A percentile compares a stretch with the other conserved stretches of the same genome.
phyloP scores from a whole-genome alignment of 64 coral and sea anemone genomes.

The Montipora cactus region DNA sequence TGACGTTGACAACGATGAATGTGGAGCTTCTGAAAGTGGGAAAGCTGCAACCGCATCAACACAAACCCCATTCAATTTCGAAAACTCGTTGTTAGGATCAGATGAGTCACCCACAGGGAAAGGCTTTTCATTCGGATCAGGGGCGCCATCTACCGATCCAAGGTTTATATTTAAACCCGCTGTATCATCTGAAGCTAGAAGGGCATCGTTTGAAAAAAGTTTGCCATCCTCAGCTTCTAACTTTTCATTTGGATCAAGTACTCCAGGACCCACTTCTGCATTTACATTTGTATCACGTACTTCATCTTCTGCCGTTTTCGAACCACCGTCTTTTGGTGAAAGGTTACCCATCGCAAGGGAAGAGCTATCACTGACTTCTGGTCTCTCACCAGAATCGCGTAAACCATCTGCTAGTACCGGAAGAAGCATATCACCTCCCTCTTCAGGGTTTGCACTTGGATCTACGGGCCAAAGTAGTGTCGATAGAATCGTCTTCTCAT shows the following conservation, averaged over 20 bases:
- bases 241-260: too few species aligned
- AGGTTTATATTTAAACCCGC: background rate
- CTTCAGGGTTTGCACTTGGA: background rate
- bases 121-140: background rate
- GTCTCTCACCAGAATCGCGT: too few species aligned
- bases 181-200: background rate
- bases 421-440: background rate
- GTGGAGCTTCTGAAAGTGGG: conserved; percentile 37
- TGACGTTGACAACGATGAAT: background rate
- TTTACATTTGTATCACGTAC: background rate
- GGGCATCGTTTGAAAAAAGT: background rate
- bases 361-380: too few species aligned
- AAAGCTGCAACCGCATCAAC: conserved; percentile 10
- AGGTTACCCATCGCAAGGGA: too few species aligned
- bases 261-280: too few species aligned
- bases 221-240: background rate
- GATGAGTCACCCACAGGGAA: background rate
- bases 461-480: background rate
- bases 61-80: background rate
- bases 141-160: background rate
- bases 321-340: too few species aligned
- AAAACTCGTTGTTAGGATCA: background rate
- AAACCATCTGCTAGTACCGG: too few species aligned
- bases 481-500: background rate
- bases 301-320: background rate